These are phyloP conservation scores for Euglossa dilemma DNA, from an alignment of 1,140 invertebrate species.

Conservation along the genomic window DNA sequence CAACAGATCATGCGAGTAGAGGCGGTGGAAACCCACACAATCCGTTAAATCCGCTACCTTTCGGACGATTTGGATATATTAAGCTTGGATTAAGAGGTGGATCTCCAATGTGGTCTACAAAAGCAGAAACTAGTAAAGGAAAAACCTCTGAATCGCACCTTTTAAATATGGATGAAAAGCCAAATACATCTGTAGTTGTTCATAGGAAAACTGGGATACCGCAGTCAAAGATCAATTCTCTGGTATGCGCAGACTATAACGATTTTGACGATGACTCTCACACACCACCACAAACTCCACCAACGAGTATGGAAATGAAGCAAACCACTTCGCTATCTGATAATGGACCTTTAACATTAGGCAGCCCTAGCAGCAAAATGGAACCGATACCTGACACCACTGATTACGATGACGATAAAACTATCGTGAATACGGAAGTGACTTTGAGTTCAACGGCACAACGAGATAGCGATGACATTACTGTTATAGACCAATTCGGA, in stretches of 20 bases:
- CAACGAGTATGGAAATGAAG: constrained; percentile 75
- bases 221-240: constrained; percentile 83
- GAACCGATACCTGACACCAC: constrained; percentile 81
- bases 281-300: constrained; percentile 84
- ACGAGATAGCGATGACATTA: constrained; percentile 84
- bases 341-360: constrained; percentile 65
- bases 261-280: constrained; percentile 86
- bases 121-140: constrained; percentile 77
- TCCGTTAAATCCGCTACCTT: constrained; percentile 83
- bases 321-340: constrained; percentile 67
- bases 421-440: constrained; percentile 84
- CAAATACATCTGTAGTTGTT: constrained; percentile 82
- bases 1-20: constrained; percentile 73
- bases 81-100: constrained; percentile 88
- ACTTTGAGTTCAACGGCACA: constrained; percentile 84
- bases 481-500: constrained; percentile 84
- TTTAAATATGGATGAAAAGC: constrained; percentile 72
- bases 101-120: constrained; percentile 87
- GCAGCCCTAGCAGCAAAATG: constrained; percentile 76
- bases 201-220: constrained; percentile 81
- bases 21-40: constrained; percentile 83
- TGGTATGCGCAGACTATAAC: constrained; percentile 86
- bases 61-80: constrained; percentile 83
- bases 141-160: constrained; percentile 79
- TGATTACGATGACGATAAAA: constrained; percentile 85